phyloP scores from a whole-genome alignment of 2,888 invertebrate species.

The Clanis bilineata region DNA sequence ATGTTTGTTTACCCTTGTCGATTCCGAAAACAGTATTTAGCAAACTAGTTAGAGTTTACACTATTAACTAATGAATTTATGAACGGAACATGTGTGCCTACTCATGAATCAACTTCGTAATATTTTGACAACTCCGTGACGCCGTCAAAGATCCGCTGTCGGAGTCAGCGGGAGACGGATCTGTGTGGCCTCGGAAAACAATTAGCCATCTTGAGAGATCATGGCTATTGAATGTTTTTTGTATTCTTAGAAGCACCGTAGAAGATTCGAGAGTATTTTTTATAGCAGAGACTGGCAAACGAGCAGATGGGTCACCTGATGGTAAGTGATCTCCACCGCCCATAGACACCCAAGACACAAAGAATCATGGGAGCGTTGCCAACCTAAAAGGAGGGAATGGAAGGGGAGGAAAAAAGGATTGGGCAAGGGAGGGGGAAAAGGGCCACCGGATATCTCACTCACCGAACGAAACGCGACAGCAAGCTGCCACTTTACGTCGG shows the following conservation, averaged over 20 bases:
- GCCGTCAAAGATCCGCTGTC: too few relatives aligned
- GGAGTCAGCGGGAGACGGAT: conserved; percentile 32
- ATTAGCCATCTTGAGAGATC: background rate
- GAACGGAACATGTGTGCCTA: conserved; percentile 11
- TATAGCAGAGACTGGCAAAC: background rate
- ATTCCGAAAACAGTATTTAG: conserved; percentile 5
- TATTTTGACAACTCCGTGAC: conserved; percentile 44
- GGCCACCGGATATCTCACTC: too few relatives aligned
- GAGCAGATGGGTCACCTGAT: too few relatives aligned
- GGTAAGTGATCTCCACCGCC: too few relatives aligned
- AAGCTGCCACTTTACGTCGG: too few relatives aligned
- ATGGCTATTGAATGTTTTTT: background rate
- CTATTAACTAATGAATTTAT: conserved; percentile 16
- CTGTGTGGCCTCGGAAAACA: conserved; percentile 49
- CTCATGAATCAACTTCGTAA: conserved; percentile 35
- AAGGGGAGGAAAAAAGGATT: too few relatives aligned
- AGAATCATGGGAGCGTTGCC: too few relatives aligned
- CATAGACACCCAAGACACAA: too few relatives aligned
- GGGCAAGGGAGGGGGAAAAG: too few relatives aligned
- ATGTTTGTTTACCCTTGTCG: conserved; percentile 16
- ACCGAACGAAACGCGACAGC: too few relatives aligned
- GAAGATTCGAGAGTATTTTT: background rate
- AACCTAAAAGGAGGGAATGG: too few relatives aligned
- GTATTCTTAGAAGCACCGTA: background rate
- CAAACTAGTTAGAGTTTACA: conserved; percentile 7